phyloP scores from a whole-genome alignment of 2,113 vertebrate genomes.

The Tympanuchus pallidicinctus region DNA sequence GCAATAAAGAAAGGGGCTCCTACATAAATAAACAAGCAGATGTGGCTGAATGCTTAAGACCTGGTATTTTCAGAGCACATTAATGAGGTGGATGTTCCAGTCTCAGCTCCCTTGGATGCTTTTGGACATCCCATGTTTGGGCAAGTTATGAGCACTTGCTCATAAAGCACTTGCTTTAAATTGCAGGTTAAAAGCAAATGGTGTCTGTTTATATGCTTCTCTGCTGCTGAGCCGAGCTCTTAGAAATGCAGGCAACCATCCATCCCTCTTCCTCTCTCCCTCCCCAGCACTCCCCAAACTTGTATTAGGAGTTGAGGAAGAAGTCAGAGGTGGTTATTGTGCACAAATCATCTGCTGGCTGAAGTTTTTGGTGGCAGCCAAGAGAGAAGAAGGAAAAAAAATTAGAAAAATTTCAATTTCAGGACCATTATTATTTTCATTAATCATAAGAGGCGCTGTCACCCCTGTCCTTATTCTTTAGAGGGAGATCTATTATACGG shows the following conservation, averaged over 20 bases:
- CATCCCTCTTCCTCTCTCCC: slow-evolving; percentile 14
- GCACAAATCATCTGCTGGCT: slow-evolving; percentile 91
- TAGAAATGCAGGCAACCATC: slow-evolving; percentile 29
- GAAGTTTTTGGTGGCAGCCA: slow-evolving; percentile 89
- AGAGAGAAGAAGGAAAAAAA: slow-evolving; percentile 85
- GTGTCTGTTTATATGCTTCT: neutral
- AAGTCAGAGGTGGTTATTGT: slow-evolving; percentile 79
- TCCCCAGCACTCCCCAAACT: slow-evolving; percentile 31
- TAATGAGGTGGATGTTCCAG: neutral
- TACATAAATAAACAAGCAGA: slow-evolving; percentile 36
- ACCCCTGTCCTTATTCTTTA: slow-evolving; percentile 96
- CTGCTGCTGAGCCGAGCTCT: neutral
- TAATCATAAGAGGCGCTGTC: slow-evolving; percentile 97
- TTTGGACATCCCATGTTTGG: neutral
- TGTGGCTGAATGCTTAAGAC: neutral
- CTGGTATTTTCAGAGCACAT: neutral
- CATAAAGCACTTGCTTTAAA: neutral
- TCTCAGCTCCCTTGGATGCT: neutral
- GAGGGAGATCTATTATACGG: slow-evolving; percentile 99
- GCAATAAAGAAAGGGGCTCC: neutral
- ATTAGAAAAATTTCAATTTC: slow-evolving; percentile 99
- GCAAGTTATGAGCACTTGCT: neutral
- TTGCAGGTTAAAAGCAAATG: neutral
- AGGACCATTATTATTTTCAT: slow-evolving; percentile 99
- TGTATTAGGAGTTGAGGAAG: slow-evolving; percentile 72